Base-by-base conservation (phyloP, 1,140 invertebrate species). In the Phocides pigmalion region DNA sequence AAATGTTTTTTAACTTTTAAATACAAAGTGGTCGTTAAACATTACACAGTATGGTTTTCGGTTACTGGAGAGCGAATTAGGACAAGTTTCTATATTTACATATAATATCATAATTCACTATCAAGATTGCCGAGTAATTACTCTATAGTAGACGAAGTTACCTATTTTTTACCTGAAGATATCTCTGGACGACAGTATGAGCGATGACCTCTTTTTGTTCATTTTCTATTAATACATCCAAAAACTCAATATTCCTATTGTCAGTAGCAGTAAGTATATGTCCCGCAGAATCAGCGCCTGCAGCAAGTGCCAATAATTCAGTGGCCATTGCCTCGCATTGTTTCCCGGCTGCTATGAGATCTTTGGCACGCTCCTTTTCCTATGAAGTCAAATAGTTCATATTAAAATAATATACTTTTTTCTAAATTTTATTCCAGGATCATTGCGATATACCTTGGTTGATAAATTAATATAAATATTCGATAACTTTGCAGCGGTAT, bases 321-420 rank as follows among this genome's bases (percentile, higher is more conserved):
- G 98, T 98, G 0, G 98, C 98, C 97, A 99, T 98, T 2, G 95
- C 94, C 90, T 99, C 98, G 83, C 98, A 99, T 88, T 98, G 98
- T 76, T 98, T 97, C 0, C 98, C 98, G 28, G 98, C 98, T 5
- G 96, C 95, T 75, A 98, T 95, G 56, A 99, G 92, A 92, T 99
- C 99, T 92, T 98, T 98, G 15, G 98, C 97, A 80, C 98, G 93
- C 91, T 99, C 99, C 93, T 99, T 99, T 92, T 99, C 98, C 93
- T 96, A 58, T 71, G 77, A 68, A 59, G 53, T 50, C 9, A 22
- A 12, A 64, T 47, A 56, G 19, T 53, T 63, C 9, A 63, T 19
- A 9, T 46, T 16, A 41, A 41, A 50, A 6, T 28, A 17, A 32
- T n/a, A 46, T 20, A 12, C 39, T 14, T n/a, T 35, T n/a, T 12